These are phyloP conservation scores for Opisthocomus hoazin DNA, from an alignment of 2,113 vertebrate species.

Conservation along the genomic window DNA sequence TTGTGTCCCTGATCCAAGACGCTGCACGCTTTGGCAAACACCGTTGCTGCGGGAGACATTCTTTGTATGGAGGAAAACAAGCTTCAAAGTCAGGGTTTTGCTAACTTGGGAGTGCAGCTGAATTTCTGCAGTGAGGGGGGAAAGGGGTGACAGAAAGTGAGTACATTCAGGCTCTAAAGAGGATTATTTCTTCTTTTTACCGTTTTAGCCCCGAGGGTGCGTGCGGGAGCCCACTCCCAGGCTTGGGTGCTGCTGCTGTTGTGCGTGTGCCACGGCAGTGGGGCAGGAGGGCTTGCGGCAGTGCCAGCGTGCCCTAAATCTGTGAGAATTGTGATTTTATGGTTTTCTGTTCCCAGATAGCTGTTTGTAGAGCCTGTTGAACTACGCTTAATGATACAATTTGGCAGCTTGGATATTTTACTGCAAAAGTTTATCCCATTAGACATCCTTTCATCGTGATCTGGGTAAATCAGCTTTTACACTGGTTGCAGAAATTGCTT, in stretches of 20 bases:
- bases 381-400: background rate
- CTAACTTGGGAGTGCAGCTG: background rate
- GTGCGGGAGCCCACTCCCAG: fast-evolving
- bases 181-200: background rate
- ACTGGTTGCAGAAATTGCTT: background rate
- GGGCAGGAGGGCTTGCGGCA: background rate
- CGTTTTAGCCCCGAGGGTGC: too few species aligned
- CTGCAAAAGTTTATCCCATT: background rate
- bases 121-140: background rate
- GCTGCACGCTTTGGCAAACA: background rate
- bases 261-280: fast-evolving
- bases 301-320: fast-evolving
- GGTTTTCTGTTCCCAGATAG: background rate
- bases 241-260: fast-evolving
- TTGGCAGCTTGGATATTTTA: background rate
- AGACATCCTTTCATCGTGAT: background rate
- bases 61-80: background rate
- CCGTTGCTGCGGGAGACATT: background rate
- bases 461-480: background rate
- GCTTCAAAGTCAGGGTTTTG: background rate
- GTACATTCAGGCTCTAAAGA: background rate
- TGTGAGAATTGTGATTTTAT: background rate
- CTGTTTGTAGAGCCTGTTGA: background rate
- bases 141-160: background rate
- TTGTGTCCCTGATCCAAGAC: background rate